These are phyloP conservation scores for Lepidocyrtoides sp. DNA, from an alignment of 2,888 invertebrate genomes.

Conservation along the genomic window DNA sequence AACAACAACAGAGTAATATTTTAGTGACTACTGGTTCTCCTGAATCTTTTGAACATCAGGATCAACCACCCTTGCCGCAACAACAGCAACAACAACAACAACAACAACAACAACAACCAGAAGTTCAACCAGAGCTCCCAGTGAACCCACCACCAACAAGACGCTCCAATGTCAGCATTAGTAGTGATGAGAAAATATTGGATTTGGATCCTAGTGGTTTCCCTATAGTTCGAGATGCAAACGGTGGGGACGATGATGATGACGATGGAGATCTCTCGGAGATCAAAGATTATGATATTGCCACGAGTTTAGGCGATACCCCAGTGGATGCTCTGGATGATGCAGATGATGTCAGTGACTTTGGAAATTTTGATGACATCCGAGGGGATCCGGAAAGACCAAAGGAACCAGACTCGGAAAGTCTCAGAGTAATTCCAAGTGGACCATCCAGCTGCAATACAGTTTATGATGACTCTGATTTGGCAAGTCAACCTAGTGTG, in stretches of 20 bases:
- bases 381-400: slow-evolving; percentile 84
- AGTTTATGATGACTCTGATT: slow-evolving; percentile 84
- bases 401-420: slow-evolving; percentile 85
- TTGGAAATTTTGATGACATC: slow-evolving; percentile 84
- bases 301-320: slow-evolving; percentile 62
- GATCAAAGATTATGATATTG: slow-evolving; percentile 79
- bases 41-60: not conserved
- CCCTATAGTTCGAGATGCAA: slow-evolving; percentile 73
- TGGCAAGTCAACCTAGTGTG: slow-evolving; percentile 84
- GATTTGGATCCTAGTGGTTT: slow-evolving; percentile 75
- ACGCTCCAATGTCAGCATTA: slow-evolving; percentile 39
- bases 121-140: not conserved
- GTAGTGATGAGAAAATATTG: slow-evolving; percentile 71
- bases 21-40: not conserved
- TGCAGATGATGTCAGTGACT: slow-evolving; percentile 74
- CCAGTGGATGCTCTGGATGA: slow-evolving; percentile 56
- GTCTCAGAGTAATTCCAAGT: slow-evolving; percentile 85
- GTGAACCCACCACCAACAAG: not conserved
- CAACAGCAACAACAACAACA: not conserved
- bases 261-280: slow-evolving; percentile 70
- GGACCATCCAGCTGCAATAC: slow-evolving; percentile 85
- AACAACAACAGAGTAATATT: not conserved
- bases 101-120: slow-evolving; percentile 16
- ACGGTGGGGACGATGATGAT: slow-evolving; percentile 41
- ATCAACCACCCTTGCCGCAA: too few species aligned